Evolutionary conservation across 2,113 vertebrate species (phyloP), one percentile per base, ranked within the genome.

Genomic region (Toxostoma redivivum): DNA sequence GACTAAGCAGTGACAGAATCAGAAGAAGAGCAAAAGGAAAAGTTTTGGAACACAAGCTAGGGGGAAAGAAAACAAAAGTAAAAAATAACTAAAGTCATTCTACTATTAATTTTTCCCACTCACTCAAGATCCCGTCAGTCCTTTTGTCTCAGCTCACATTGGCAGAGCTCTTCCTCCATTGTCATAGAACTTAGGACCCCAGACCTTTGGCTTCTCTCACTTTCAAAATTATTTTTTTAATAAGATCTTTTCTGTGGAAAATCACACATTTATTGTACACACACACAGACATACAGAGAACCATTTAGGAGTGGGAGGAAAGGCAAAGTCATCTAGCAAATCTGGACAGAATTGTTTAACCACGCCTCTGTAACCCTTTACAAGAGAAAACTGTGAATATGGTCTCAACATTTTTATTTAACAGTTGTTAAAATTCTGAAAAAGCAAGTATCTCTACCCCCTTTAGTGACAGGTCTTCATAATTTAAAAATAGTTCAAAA

Each of bases 301-400:
- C 7, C 1, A 18, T 44, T 44, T 76, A 14, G 12, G 18, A 28
- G 6, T 11, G 3, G 2, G 2, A 3, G 1, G 1, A 20, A 33
- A 58, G 54, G 6, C 12, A 86, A 64, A 33, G 62, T 40, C 3
- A 3, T 58, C 14, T 18, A 56, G 11, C 13, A 83, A 27, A 54
- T 35, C 13, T 47, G 62, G 60, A 38, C 12, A 64, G 37, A 72
- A 80, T 25, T 67, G 18, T 77, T 83, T 30, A 70, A 7, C 18
- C 57, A 19, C 53, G 18, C 5, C 4, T 53, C n/a, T 86, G 12
- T 48, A 38, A 62, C 8, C 12, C 51, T 76, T 77, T n/a, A 21
- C 4, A 51, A 17, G 47, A 88, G 50, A 48, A 78, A 95, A 77
- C 3, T 44, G 4, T 18, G 28, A 70, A 45, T 73, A 50, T n/a